These are phyloP conservation scores for Tetramorium parvispinum DNA, from an alignment of 1,140 invertebrate species.

Conservation along the genomic window DNA sequence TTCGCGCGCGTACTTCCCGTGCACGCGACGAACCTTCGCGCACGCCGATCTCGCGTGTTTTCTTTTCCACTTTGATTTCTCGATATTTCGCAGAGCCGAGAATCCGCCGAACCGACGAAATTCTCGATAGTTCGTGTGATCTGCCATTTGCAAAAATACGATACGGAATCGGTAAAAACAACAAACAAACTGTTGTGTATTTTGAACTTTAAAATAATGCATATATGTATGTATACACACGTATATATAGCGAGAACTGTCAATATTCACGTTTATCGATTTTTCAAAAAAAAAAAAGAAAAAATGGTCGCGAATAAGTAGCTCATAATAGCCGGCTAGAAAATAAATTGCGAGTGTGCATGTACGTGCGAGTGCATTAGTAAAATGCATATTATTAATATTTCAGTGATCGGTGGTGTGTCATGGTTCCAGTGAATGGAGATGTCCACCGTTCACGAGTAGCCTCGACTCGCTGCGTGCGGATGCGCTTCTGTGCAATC, in stretches of 20 bases:
- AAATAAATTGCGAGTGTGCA: neutral
- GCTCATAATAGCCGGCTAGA: neutral
- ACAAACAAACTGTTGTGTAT: neutral
- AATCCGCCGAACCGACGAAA: neutral
- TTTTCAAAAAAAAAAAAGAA: neutral
- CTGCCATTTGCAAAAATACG: neutral
- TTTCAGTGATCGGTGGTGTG: slow-evolving; percentile 39
- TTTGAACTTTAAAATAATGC: neutral
- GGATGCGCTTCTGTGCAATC: neutral
- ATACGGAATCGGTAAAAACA: neutral
- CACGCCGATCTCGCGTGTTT: neutral
- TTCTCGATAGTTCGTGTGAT: neutral
- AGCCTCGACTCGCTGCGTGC: neutral
- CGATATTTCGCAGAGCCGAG: neutral
- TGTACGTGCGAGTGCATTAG: neutral
- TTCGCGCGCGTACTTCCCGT: neutral
- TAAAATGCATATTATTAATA: neutral
- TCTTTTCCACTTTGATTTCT: neutral
- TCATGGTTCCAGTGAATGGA: slow-evolving; percentile 41
- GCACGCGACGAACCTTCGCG: neutral
- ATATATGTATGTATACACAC: neutral
- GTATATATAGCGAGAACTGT: neutral
- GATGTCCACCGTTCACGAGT: slow-evolving; percentile 10
- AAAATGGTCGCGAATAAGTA: neutral
- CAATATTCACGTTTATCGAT: neutral